Evolutionary conservation across 2,113 vertebrate species (phyloP), one percentile per base, ranked within the genome.

Genomic region (Dipodomys stephensi): DNA sequence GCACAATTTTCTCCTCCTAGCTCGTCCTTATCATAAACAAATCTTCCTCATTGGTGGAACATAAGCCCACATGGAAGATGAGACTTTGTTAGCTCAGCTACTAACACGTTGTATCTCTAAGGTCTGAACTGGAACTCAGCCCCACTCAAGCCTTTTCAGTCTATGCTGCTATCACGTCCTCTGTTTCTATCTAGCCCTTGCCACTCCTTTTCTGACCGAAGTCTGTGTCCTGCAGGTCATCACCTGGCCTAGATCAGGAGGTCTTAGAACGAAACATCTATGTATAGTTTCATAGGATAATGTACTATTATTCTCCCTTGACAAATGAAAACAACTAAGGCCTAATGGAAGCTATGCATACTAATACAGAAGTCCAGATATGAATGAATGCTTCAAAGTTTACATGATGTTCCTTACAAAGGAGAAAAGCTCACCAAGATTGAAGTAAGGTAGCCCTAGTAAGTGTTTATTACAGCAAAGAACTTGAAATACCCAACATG

Each of bases 321-420:
- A 39, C 68, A 89, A 89, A 65, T 74, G 49, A 69, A 2, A 28
- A 96, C 39, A 90, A 92, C 12, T 6, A 35, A 92, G 65, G 28
- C 73, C 77, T 35, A 88, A 76, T n/a, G 28, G 28, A 90, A 64
- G 20, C 3, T 22, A 25, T 19, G 18, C 28, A n/a, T 7, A 10
- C 57, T 28, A 60, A 67, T 3, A 13, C 0, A 49, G 39, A 95
- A 74, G 74, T 28, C 30, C 16, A 78, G 71, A 78, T 69, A 19
- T 13, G 2, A 89, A 39, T 39, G 2, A 89, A 39, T 39, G 39
- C 39, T 78, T 81, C 30, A 4, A 86, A 27, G 16, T n/a, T 68
- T 73, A 18, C 2, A 46, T 39, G n/a, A 79, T 69, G 35, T 35
- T 74, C 27, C 46, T 86, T 62, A 32, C 88, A 88, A 73, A 6